A percentile compares a stretch with the other conserved stretches of the same genome.
These are phyloP conservation scores for Apogon talboti DNA, from an alignment of 2,797 vertebrate genomes.

Conservation along the genomic window DNA sequence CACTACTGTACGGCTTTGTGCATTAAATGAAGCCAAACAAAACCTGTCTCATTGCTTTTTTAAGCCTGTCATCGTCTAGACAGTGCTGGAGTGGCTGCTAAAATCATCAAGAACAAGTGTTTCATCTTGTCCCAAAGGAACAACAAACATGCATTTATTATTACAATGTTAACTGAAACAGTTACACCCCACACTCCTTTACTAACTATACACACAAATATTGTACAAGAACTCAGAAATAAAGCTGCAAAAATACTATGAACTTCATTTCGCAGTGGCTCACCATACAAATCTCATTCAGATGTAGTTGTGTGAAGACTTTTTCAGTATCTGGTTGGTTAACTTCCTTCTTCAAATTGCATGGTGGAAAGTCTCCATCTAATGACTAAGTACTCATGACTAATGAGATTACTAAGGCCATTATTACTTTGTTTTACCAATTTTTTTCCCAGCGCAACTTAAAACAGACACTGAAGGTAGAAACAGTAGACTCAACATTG, in stretches of 20 bases:
- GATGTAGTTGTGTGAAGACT: too few species aligned
- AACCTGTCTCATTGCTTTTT: slow-evolving; percentile 34
- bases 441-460: too few species aligned
- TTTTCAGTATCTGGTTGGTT: not conserved
- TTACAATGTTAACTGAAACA: too few species aligned
- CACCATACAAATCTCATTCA: too few species aligned
- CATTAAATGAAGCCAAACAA: slow-evolving; percentile 26
- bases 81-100: slow-evolving; percentile 4
- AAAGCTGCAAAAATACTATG: too few species aligned
- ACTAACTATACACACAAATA: too few species aligned
- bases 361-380: not conserved
- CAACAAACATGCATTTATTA: not conserved
- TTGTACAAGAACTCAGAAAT: too few species aligned
- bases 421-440: too few species aligned
- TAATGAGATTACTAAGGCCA: not conserved
- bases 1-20: slow-evolving; percentile 22
- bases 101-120: slow-evolving; percentile 12
- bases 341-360: not conserved
- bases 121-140: not conserved
- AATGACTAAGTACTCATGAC: not conserved
- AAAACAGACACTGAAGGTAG: slow-evolving; percentile 1
- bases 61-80: slow-evolving; percentile 33
- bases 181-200: too few species aligned
- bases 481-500: slow-evolving; percentile 24
- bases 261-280: too few species aligned